Base-by-base conservation (phyloP, 2,797 vertebrate genomes). In the Enteromius radiatus region DNA sequence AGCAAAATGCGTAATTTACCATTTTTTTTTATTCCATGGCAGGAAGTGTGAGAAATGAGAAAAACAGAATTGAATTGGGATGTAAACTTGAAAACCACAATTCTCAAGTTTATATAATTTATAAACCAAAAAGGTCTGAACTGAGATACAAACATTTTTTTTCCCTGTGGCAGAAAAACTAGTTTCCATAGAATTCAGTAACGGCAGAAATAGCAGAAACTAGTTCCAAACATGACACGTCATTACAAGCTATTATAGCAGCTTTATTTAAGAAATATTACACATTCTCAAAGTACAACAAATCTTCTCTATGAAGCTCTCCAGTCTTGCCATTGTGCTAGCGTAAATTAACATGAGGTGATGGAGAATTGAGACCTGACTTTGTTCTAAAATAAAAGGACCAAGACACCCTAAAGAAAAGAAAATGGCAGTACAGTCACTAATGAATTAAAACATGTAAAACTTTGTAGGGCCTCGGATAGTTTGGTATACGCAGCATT, bases 251-350 rank as follows among this genome's bases (percentile, higher is more conserved):
- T 73, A 80, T 88, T 26, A 73, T 91, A 93, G 91, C 93, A 94
- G 91, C 92, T 96, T 95, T 95, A 95, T 94, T 95, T 93, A 88
- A 93, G 89, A 95, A 96, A 93, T 76, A 68, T 90, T 90, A 80
- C 85, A 94, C 92, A 95, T 94, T 95, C 93, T 94, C 91, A 93
- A 92, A 92, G 93, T 92, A 93, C 91, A 91, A 81, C 79, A 89
- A 23, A 67, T 81, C 19, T 61, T 49, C 59, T 56, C 45, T 41
- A 89, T 90, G 89, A 84, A 90, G 86, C 86, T 91, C 85, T 89
- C 52, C 68, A 88, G 87, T 89, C 86, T 89, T 81, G 90, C 80
- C 91, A 90, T 90, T 94, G 91, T 93, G 93, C 90, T 92, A 92
- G 84, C 84, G 89, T 80, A 91, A 89, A 90, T 92, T 88, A 89